Evolutionary conservation across 2,888 invertebrate genomes (phyloP), one percentile per base, ranked within the genome.

Genomic region (Spatulosminthurus flaviceps): DNA sequence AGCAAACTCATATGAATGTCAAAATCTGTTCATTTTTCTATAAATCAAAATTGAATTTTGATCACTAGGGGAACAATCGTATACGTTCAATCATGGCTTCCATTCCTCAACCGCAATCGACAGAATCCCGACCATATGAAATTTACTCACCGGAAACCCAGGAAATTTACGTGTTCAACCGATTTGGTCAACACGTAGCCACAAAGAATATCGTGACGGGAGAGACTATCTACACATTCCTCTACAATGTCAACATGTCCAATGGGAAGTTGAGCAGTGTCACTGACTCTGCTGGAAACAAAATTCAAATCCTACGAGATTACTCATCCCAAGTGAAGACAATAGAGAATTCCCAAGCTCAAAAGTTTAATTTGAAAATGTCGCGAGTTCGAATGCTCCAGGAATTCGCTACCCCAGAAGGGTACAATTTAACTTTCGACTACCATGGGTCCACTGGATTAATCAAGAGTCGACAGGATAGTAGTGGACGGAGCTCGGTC

Each of bases 201-300:
- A 98, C 97, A 0, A 93, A 93, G 85, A 96, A 97, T 87, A 97
- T 98, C 81, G 89, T 98, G n/a, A 97, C 97, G 0, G 96, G 95
- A 0, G 95, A 96, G 88, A 95, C 93, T 1, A 93, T 95, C 83
- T 98, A 97, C 87, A 92, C 94, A 1, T 98, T 98, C 87, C 94
- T 96, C 0, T 98, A 98, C 89, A 97, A 96, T 85, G 96, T 97
- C 0, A 97, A 97, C 87, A 97, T 97, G 0, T 96, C 95, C 86
- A 97, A 96, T 86, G 98, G 98, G 0, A 96, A 96, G 87, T 90
- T 98, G 24, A 95, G 95, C 86, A 94, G 95, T 0, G 96, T 98
- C 0, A 95, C 95, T 0, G 97, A 97, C 87, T 94, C 96, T 0
- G 95, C 96, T 4, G 95, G 96, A 72, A 86, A 89, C 66, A 87